A percentile compares a stretch with the other conserved stretches of the same genome.
Conservation (phyloP, 2,113 vertebrate genomes). For the Dipodomys merriami region DNA sequence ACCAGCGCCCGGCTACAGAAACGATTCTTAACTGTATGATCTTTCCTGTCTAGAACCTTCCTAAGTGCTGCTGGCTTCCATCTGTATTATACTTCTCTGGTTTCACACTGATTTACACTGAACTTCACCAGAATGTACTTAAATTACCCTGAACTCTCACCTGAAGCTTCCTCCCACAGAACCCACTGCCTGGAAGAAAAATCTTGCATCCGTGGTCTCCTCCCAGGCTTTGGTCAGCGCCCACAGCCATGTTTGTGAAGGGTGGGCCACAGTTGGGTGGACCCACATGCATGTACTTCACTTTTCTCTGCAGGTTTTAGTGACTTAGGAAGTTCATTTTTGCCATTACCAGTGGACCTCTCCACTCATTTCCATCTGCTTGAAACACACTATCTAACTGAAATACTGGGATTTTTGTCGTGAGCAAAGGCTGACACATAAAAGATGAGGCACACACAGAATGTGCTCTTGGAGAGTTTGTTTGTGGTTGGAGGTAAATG, state of each 20-base stretch:
- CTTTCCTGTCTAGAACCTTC: neutral
- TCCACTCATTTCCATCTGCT: neutral
- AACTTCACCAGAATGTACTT: neutral
- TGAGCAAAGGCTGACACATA: neutral
- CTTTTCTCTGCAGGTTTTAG: neutral
- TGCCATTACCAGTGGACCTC: neutral
- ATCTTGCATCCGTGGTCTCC: neutral
- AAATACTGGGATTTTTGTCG: neutral
- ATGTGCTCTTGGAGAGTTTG: neutral
- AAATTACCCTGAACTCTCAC: neutral
- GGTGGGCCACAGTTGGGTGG: no score
- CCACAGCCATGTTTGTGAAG: neutral
- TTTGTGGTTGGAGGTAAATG: neutral
- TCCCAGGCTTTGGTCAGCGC: neutral
- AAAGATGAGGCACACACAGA: neutral
- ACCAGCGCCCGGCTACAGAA: no score
- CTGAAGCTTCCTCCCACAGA: neutral
- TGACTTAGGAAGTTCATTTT: neutral
- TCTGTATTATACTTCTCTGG: constrained; percentile 20
- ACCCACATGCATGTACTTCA: neutral
- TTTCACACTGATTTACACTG: neutral
- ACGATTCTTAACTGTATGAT: no score
- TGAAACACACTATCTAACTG: neutral
- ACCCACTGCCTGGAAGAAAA: neutral
- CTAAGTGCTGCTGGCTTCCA: neutral